Base-by-base conservation (phyloP, 2,888 invertebrate genomes). In the Andrena minutula region DNA sequence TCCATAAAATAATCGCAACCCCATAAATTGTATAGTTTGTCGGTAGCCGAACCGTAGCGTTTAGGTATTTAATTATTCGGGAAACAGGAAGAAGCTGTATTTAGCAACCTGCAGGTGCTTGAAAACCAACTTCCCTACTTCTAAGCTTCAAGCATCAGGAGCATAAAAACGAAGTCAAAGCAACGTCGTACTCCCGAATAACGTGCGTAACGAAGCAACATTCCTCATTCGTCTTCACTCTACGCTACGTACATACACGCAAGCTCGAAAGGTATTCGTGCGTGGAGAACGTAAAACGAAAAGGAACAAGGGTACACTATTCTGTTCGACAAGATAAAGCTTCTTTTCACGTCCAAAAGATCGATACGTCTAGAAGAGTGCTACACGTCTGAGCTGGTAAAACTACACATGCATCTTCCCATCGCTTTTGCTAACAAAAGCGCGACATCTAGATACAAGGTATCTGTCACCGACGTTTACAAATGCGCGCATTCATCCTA, bases 1-100 rank as follows among this genome's bases (percentile, higher is more conserved):
- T 41, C 51, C 41, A 16, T 61, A 61, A 75, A 68, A 53, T 78
- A 75, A 61, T 75, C 30, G 30, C 4, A 30, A 35, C 66, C n/a
- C 49, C 16, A 41, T 75, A 47, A 75, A 75, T 75, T 51, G 26
- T 26, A 28, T 26, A 30, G 23, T 26, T 41, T 28, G 51, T 10
- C 4, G 26, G 26, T 8, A 35, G 2, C 10, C 23, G 51, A 32
- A 61, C 16, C 12, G 5, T 10, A 20, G 12, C 60, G 51, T 35
- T 32, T 8, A 20, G 1, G 30, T 20, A 30, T 61, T 75, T 26
- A 10, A 35, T 53, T 68, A 20, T 51, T 64, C 53, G 8, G 0
- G 16, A 2, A n/a, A 6, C 41, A 23, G 10, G 30, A 30, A 53
- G 10, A n/a, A 12, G 5, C 10, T n/a, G 47, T 20, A 41, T 64